Base-by-base conservation (phyloP, 2,113 vertebrate species). In the Malurus alboscapulatus region DNA sequence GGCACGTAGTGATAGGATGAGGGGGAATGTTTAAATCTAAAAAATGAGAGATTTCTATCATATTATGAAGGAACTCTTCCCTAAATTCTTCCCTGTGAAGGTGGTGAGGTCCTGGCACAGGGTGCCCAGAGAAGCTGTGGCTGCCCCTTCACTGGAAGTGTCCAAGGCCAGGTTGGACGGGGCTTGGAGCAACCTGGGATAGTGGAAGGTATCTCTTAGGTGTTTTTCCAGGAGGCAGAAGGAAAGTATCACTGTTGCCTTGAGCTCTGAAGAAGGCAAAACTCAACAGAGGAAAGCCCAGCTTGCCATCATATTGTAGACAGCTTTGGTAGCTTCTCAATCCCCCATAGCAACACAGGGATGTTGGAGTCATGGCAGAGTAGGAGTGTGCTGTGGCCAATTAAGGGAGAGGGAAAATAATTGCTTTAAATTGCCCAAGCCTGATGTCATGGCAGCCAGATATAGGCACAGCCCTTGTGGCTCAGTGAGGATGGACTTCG, bases 361-460 rank as follows among this genome's bases (percentile, higher is more conserved):
- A 48, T 59, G 84, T 18, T 88, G 73, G 87, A 87, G 77, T 88
- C 80, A 36, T 75, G 77, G 65, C 66, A 84, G 84, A 92, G 93
- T 91, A 68, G 89, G 91, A 92, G 89, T 84, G 63, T 91, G 87
- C 73, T 7, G 20, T 81, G 93, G 84, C 84, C 65, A 81, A 24
- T 87, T 87, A 78, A 88, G 48, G 63, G 51, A 25, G 20, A 61
- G 73, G 57, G 47, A 67, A 55, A 51, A 32, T 50, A 83, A 86
- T 88, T 59, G 40, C 77, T 88, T 74, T 58, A 81, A 87, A 81
- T 92, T 87, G 83, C 65, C 84, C 73, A n/a, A 55, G 61, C 44
- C 26, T 38, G 68, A 59, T 88, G 73, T 67, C 18, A 6, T 30
- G 32, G 53, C 61, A 87, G 84, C 66, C 74, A 79, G 57, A 84